Percentiles rank a stretch among this genome's conserved stretches.
Evolutionary conservation across 2,797 vertebrate genomes (phyloP).

Genomic region (Apodemus agrarius): DNA sequence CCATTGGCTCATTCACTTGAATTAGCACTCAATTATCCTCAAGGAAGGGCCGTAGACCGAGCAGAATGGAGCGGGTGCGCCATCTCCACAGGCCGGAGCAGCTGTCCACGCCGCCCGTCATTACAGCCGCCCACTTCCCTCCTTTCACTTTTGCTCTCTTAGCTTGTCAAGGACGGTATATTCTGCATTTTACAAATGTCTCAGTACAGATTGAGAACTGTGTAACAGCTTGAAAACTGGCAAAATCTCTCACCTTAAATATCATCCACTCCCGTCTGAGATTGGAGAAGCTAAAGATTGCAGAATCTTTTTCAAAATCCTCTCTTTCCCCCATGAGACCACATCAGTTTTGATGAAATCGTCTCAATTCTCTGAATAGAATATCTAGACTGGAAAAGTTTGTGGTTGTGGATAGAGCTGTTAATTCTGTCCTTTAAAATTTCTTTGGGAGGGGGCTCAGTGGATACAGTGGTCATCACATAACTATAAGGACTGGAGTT

Average conservation of each 20-base stretch:
- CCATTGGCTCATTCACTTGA: constrained; percentile 66
- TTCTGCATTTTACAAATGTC: constrained; percentile 61
- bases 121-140: neutral
- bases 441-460: too few species aligned
- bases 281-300: neutral
- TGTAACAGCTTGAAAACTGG: constrained; percentile 52
- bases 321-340: neutral
- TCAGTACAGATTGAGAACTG: constrained; percentile 49
- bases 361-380: constrained; percentile 25
- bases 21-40: constrained; percentile 65
- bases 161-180: constrained; percentile 27
- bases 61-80: neutral
- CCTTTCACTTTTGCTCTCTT: neutral
- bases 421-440: constrained; percentile 1
- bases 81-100: constrained; percentile 53
- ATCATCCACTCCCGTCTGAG: constrained; percentile 34
- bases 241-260: constrained; percentile 55
- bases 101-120: neutral
- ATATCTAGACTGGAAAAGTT: neutral
- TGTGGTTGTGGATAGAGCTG: neutral
- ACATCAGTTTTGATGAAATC: constrained; percentile 13
- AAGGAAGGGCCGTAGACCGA: constrained; percentile 57
- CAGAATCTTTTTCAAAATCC: neutral
- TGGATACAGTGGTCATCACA: neutral
- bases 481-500: neutral